Evolutionary conservation across 2,797 vertebrate genomes (phyloP).

Genomic region (Lepus townsendii): DNA sequence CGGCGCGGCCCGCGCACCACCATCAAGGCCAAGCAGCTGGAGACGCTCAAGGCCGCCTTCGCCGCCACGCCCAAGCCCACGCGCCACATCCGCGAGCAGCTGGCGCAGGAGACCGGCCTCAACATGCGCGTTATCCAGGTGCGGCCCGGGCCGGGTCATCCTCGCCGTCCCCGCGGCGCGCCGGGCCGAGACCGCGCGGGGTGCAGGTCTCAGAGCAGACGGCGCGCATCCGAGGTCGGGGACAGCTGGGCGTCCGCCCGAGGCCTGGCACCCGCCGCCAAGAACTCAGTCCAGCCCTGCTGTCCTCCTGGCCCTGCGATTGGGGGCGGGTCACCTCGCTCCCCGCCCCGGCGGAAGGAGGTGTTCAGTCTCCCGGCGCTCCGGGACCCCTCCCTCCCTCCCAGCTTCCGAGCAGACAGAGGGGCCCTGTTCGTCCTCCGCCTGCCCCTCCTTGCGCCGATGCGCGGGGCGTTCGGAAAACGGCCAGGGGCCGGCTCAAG

Average conservation of each 20-base stretch:
- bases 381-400: neutral
- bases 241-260: neutral
- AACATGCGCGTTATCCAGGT: slow-evolving; percentile 99
- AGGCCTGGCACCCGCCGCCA: neutral
- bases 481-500: neutral
- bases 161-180: neutral
- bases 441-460: neutral
- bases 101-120: slow-evolving; percentile 96
- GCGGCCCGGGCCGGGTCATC: neutral
- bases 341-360: neutral
- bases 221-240: neutral
- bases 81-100: slow-evolving; percentile 96
- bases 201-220: neutral
- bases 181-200: neutral
- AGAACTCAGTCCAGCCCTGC: neutral
- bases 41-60: slow-evolving; percentile 96
- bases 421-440: neutral
- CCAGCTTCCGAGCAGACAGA: neutral
- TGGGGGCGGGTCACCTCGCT: neutral
- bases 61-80: slow-evolving; percentile 97
- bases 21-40: slow-evolving; percentile 98
- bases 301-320: neutral
- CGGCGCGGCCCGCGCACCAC: slow-evolving; percentile 96
- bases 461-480: neutral
- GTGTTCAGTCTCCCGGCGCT: neutral